Percentiles rank a stretch among this genome's conserved stretches.
Evolutionary conservation across 2,113 vertebrate species (phyloP).

Genomic region (Psophia crepitans): DNA sequence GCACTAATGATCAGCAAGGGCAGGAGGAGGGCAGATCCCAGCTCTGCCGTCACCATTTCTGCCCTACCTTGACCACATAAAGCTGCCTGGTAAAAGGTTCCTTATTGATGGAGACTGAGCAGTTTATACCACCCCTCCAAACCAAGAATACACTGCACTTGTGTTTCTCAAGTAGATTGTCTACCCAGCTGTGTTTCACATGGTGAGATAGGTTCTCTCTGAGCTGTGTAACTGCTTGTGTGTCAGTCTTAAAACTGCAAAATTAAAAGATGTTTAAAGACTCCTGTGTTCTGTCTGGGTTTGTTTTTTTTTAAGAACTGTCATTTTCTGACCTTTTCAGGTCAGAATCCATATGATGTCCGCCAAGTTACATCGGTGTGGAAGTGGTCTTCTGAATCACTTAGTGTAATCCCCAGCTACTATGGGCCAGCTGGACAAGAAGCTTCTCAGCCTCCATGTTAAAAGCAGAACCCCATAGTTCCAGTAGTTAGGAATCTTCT

Average conservation of each 20-base stretch:
- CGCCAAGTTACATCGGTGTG: not conserved
- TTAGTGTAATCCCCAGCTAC: not conserved
- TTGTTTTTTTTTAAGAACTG: not conserved
- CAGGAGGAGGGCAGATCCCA: not conserved
- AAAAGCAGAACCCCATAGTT: not conserved
- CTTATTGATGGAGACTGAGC: not conserved
- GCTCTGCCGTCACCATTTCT: not conserved
- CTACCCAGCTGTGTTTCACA: not conserved
- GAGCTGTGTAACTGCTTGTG: slow-evolving; percentile 11
- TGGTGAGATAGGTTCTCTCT: not conserved
- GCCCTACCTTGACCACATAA: not conserved
- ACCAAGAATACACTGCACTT: not conserved
- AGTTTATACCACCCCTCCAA: not conserved
- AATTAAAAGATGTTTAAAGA: slow-evolving; percentile 55
- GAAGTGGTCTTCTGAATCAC: not conserved
- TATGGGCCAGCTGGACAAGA: not conserved
- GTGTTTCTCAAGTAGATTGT: not conserved
- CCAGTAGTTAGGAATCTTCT: not conserved
- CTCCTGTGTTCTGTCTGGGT: not conserved
- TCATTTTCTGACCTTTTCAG: not conserved
- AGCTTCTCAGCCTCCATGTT: not conserved
- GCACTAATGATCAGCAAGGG: not conserved
- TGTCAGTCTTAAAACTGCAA: not conserved
- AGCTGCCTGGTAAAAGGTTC: not conserved
- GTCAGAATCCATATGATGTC: fast-evolving